Evolutionary conservation across 2,113 vertebrate genomes (phyloP), one percentile per base, ranked within the genome.

Genomic region (Zosterops borbonicus): DNA sequence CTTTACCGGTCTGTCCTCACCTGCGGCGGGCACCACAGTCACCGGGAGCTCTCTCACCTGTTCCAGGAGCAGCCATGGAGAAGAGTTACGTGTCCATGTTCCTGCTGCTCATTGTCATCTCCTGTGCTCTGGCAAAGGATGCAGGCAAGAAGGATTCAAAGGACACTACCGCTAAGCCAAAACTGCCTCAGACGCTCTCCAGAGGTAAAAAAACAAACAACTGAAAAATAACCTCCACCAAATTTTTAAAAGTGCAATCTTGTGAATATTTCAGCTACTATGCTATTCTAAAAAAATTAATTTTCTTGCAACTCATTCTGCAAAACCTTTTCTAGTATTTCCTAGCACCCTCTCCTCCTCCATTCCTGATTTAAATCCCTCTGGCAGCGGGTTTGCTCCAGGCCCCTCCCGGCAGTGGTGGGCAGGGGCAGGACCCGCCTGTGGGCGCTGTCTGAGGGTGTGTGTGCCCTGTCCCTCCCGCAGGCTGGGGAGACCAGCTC

Each of bases 401-500:
- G 42, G 20, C 24, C 49, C 8, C 12, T 18, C 9, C 10, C 5
- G 2, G 46, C 21, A 67, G 33, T 13, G 60, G 19, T 3, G 2
- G 2, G 67, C 50, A 17, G 39, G 31, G 52, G 8, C 11, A 11
- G 58, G 52, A 15, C 9, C 5, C 4, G 1, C 35, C 21, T 6
- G 6, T 22, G 63, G 31, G 10, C 13, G 2, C 25, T 13, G 8
- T 33, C 69, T 46, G 14, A 47, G 22, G 49, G 22, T 4, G 41
- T 35, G 33, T 55, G 60, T 52, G 15, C 18, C 37, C 9, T 92
- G 67, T 62, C 44, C 39, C 84, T 89, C 41, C 55, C 8, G 24
- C 95, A 99, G 99, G 99, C 59, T 99, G 99, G 99, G 99, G 99
- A 4, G 99, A 99, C 92, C 98, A 99, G 76, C 98, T 99, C 82